phyloP scores from a whole-genome alignment of 2,113 vertebrate species.

The Ammodytes dubius region DNA sequence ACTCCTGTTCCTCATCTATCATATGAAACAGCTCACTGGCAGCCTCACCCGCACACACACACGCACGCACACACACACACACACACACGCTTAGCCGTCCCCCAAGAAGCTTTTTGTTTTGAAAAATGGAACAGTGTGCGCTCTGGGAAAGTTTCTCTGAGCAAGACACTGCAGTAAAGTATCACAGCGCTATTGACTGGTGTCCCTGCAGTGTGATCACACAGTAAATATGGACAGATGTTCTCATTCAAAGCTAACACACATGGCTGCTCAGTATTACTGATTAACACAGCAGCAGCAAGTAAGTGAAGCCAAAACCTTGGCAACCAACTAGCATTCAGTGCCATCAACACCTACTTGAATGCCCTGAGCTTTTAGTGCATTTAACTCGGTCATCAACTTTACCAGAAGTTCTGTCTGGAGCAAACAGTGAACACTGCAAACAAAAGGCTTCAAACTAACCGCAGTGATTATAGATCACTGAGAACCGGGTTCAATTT shows the following conservation, averaged over 20 bases:
- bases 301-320: neutral
- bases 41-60: conserved; percentile 2
- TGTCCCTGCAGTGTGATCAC: neutral
- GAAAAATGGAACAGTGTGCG: neutral
- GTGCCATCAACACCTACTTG: neutral
- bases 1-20: conserved; percentile 64
- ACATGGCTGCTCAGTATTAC: neutral
- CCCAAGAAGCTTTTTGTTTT: conserved; percentile 9
- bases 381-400: conserved; percentile 16
- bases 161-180: conserved; percentile 18
- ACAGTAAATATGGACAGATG: neutral
- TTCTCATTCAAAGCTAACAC: neutral
- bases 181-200: neutral
- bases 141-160: conserved; percentile 1
- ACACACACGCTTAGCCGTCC: conserved; percentile 3
- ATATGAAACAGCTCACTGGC: conserved; percentile 57
- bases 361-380: neutral
- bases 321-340: neutral
- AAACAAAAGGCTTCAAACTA: neutral
- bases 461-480: neutral
- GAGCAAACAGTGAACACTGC: neutral
- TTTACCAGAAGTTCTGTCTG: neutral
- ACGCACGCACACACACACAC: conserved; percentile 8
- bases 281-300: neutral
- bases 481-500: neutral